Conservation (phyloP, 2,888 invertebrate genomes). For the Tenthredo notha region DNA sequence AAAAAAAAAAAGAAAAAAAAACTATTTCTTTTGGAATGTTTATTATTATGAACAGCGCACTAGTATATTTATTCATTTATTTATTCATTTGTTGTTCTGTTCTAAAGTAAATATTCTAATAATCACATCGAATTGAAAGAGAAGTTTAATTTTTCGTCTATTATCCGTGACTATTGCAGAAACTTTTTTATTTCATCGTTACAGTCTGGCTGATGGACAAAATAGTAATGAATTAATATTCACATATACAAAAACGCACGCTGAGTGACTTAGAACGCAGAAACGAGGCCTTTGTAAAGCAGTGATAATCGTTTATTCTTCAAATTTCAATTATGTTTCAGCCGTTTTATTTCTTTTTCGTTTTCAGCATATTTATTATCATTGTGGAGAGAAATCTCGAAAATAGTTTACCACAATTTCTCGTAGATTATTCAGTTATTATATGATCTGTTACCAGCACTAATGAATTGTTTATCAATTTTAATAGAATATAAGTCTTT, state of each 20-base stretch:
- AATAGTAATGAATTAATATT: background rate
- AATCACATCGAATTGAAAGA: background rate
- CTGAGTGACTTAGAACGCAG: background rate
- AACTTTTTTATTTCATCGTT: background rate
- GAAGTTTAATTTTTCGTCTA: background rate
- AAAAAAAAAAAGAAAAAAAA: slow-evolving; percentile 54
- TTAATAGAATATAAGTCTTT: background rate
- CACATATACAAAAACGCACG: background rate
- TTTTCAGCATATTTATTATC: background rate
- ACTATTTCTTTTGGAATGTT: slow-evolving; percentile 72
- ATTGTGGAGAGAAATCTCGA: background rate
- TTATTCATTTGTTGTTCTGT: slow-evolving; percentile 7
- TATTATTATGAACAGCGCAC: slow-evolving; percentile 7
- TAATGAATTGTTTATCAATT: background rate
- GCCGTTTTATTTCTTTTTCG: background rate
- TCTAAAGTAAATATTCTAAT: background rate
- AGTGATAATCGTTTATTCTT: background rate
- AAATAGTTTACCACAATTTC: background rate
- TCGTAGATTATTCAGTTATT: background rate
- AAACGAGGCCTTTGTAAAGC: background rate
- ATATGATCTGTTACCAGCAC: slow-evolving; percentile 1
- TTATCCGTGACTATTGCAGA: background rate
- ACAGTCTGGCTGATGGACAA: background rate
- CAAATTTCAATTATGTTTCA: background rate
- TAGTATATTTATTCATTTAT: slow-evolving; percentile 36